Percentiles rank a stretch among this genome's conserved stretches.
These are phyloP conservation scores for Periophthalmus magnuspinnatus DNA, from an alignment of 2,797 vertebrate species.

Conservation along the genomic window DNA sequence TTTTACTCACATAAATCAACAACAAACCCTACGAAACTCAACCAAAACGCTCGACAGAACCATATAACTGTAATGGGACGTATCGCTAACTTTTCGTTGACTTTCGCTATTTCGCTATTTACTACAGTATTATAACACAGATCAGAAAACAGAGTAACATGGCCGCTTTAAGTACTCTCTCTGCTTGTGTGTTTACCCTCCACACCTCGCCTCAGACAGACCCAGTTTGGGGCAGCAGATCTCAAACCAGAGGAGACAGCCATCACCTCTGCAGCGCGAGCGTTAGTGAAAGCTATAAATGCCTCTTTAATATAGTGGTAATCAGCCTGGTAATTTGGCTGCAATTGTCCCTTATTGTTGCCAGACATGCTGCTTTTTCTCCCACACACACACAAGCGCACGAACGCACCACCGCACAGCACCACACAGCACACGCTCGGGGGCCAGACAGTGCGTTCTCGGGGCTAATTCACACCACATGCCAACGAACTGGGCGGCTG, in stretches of 20 bases:
- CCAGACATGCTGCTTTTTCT: conserved; percentile 72
- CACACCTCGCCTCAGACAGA: conserved; percentile 16
- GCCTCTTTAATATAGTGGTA: conserved; percentile 81
- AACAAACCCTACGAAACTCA: too few species aligned
- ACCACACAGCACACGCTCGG: conserved; percentile 35
- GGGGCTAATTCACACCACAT: conserved; percentile 82
- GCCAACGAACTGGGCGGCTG: conserved; percentile 75
- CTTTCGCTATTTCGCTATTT: too few species aligned
- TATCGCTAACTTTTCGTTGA: too few species aligned
- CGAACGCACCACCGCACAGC: background rate
- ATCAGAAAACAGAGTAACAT: too few species aligned
- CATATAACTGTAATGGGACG: too few species aligned
- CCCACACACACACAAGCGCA: conserved; percentile 51
- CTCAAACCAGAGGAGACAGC: conserved; percentile 69
- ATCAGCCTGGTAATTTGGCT: conserved; percentile 81
- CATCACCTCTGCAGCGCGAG: conserved; percentile 72
- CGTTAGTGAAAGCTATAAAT: conserved; percentile 81
- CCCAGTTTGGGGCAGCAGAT: conserved; percentile 34
- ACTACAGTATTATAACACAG: too few species aligned
- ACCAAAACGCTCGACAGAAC: too few species aligned
- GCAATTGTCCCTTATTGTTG: conserved; percentile 82
- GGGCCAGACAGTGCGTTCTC: conserved; percentile 71
- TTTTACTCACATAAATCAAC: too few species aligned
- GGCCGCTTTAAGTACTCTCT: too few species aligned
- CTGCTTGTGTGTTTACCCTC: background rate